Evolutionary conservation across 2,797 vertebrate genomes (phyloP).

Genomic region (Gymnothorax javanicus): DNA sequence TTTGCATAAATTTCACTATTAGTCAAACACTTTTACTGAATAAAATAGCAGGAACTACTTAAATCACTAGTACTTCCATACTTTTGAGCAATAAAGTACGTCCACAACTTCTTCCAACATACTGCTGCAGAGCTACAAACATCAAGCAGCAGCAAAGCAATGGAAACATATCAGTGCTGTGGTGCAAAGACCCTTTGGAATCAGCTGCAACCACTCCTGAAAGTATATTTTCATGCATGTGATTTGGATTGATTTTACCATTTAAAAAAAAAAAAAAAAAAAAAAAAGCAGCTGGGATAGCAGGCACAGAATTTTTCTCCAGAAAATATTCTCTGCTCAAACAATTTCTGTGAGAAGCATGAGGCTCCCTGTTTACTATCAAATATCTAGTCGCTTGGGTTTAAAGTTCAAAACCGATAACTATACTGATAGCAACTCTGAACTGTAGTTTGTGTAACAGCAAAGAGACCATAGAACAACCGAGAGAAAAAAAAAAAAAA

Average conservation of each 20-base stretch:
- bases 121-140: background rate
- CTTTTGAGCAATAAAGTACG: background rate
- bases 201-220: background rate
- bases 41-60: too few species aligned
- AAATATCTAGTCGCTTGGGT: background rate
- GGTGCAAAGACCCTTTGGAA: background rate
- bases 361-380: background rate
- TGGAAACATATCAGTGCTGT: background rate
- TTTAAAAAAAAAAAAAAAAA: background rate
- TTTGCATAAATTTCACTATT: too few species aligned
- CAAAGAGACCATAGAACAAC: background rate
- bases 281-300: background rate
- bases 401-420: constrained; percentile 1
- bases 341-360: background rate
- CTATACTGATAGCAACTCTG: background rate
- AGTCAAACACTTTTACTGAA: too few species aligned
- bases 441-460: background rate
- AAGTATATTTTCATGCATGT: background rate
- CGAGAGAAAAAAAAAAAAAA: too few species aligned
- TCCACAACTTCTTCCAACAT: background rate
- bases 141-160: background rate
- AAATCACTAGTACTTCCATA: background rate
- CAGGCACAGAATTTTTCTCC: too few species aligned
- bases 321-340: background rate
- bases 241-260: background rate